Conservation (phyloP, 1,140 invertebrate genomes). For the Samia ricini region DNA sequence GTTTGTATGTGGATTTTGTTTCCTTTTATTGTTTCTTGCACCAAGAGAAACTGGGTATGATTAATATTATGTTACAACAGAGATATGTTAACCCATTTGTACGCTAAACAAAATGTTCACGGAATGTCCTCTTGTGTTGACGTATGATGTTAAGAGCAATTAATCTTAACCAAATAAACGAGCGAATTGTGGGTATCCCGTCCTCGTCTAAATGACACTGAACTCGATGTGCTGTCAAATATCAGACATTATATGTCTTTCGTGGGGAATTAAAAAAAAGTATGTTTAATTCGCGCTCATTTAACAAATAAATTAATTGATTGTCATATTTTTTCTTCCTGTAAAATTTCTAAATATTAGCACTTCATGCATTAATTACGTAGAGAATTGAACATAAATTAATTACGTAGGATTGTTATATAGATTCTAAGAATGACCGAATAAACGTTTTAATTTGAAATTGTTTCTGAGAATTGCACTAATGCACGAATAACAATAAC, state of each 20-base stretch:
- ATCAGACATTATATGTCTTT: slow-evolving; percentile 12
- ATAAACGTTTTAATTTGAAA: too few relatives aligned
- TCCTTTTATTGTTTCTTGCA: background rate
- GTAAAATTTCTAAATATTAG: too few relatives aligned
- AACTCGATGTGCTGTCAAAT: slow-evolving; percentile 20
- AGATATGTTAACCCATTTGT: slow-evolving; percentile 46
- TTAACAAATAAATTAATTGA: background rate
- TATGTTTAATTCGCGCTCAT: background rate
- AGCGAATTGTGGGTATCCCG: slow-evolving; percentile 46
- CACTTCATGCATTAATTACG: too few relatives aligned
- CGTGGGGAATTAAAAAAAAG: background rate
- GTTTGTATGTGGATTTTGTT: background rate
- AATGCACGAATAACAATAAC: too few relatives aligned
- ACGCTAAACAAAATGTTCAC: slow-evolving; percentile 54
- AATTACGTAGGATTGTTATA: too few relatives aligned
- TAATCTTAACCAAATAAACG: slow-evolving; percentile 69
- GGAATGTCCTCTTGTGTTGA: slow-evolving; percentile 48
- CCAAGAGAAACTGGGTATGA: background rate
- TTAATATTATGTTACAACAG: slow-evolving; percentile 20
- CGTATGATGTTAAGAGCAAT: slow-evolving; percentile 63
- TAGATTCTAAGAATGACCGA: too few relatives aligned
- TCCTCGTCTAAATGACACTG: slow-evolving; percentile 40
- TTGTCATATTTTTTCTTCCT: background rate
- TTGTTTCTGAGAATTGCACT: too few relatives aligned
- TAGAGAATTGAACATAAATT: too few relatives aligned